These are phyloP conservation scores for Otus scops DNA, from an alignment of 2,797 vertebrate genomes.

Conservation along the genomic window DNA sequence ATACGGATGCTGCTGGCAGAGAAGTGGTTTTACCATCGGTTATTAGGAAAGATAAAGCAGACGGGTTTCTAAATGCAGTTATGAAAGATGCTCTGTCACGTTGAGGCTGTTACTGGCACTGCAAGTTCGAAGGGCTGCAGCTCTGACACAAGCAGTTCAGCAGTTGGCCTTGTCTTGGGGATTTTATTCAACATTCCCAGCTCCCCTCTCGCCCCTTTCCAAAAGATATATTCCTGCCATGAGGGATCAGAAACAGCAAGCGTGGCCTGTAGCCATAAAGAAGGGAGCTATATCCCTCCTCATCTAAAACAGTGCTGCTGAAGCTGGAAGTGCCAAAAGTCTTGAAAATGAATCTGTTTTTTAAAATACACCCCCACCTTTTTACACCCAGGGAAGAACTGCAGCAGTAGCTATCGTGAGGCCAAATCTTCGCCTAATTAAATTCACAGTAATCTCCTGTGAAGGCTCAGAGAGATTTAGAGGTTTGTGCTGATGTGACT, in stretches of 20 bases:
- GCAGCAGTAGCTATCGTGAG: not conserved
- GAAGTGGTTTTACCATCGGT: not conserved
- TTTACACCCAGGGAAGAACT: not conserved
- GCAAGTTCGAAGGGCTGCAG: not conserved
- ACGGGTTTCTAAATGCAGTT: not conserved
- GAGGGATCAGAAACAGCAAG: not conserved
- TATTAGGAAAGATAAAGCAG: not conserved
- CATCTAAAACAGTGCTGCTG: not conserved
- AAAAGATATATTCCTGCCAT: not conserved
- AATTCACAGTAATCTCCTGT: not conserved
- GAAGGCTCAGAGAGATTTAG: not conserved
- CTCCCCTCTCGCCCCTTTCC: not conserved
- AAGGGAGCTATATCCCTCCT: not conserved
- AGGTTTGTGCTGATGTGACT: not conserved
- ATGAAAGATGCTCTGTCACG: not conserved
- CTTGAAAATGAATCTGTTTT: not conserved
- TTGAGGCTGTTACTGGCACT: not conserved
- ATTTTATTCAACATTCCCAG: not conserved
- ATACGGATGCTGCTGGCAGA: not conserved
- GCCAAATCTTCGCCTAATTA: conserved; percentile 10
- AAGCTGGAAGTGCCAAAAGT: not conserved
- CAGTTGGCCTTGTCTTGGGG: not conserved
- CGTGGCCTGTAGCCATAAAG: not conserved
- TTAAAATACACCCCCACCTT: not conserved
- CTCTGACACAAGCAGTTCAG: not conserved